Conservation (phyloP, 2,113 vertebrate species). For the Clarias macrocephalus region DNA sequence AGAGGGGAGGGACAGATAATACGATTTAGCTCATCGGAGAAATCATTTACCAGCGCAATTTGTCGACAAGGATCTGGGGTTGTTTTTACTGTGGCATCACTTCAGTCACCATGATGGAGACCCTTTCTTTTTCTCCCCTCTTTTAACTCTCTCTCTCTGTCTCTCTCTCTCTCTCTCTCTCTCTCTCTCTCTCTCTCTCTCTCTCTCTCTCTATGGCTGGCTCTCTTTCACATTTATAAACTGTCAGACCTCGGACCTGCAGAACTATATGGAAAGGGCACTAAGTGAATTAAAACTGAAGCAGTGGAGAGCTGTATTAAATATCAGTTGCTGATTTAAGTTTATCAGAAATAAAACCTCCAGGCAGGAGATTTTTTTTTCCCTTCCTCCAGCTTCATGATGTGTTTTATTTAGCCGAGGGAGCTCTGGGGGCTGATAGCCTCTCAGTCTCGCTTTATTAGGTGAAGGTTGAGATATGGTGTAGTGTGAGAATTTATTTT, state of each 20-base stretch:
- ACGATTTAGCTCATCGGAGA: conserved; percentile 73
- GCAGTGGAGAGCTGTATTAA: conserved; percentile 56
- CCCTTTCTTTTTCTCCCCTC: conserved; percentile 53
- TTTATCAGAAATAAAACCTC: conserved; percentile 67
- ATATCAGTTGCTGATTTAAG: conserved; percentile 64
- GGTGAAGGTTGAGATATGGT: conserved; percentile 43
- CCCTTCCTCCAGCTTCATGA: conserved; percentile 44
- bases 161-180: conserved; percentile 39
- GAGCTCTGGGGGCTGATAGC: conserved; percentile 40
- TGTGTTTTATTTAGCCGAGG: conserved; percentile 43
- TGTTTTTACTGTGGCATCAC: conserved; percentile 69
- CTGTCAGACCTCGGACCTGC: conserved; percentile 51
- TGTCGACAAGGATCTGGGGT: conserved; percentile 75
- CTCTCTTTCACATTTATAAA: conserved; percentile 52
- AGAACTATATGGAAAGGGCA: conserved; percentile 56
- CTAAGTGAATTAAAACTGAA: conserved; percentile 58
- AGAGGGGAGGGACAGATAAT: conserved; percentile 57
- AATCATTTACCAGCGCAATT: conserved; percentile 75
- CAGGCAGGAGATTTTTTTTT: conserved; percentile 58
- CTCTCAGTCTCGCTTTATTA: conserved; percentile 37
- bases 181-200: conserved; percentile 40
- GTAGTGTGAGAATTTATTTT: conserved; percentile 41
- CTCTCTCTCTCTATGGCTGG: conserved; percentile 42
- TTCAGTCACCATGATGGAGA: conserved; percentile 71
- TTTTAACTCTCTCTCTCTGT: conserved; percentile 46